A percentile compares a stretch with the other conserved stretches of the same genome.
These are phyloP conservation scores for Plebejus anna DNA, from an alignment of 2,888 invertebrate species.

Conservation along the genomic window DNA sequence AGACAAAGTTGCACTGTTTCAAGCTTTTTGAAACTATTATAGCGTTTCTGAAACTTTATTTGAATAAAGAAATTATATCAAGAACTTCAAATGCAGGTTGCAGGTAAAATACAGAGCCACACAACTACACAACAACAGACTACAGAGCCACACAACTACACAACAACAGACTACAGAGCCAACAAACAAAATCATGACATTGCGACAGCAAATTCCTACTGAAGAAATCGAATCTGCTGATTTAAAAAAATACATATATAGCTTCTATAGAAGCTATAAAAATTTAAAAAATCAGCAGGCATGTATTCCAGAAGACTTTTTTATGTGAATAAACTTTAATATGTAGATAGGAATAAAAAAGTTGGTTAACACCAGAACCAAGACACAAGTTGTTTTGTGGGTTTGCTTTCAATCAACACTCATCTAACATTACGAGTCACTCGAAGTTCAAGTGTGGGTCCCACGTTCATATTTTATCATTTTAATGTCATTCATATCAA, in stretches of 20 bases:
- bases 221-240: neutral
- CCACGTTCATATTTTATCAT: neutral
- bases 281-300: too few species aligned
- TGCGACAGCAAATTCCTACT: neutral
- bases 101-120: neutral
- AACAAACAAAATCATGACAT: neutral
- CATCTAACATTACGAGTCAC: neutral
- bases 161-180: neutral
- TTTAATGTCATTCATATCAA: constrained; percentile 1
- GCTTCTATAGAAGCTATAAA: neutral
- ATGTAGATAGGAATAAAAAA: neutral
- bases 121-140: too few species aligned
- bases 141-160: neutral
- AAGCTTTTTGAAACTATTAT: too few species aligned
- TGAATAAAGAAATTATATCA: too few species aligned
- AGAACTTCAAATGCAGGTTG: too few species aligned
- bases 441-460: neutral
- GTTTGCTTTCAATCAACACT: neutral
- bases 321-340: neutral
- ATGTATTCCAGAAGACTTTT: neutral
- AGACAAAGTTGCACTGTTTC: too few species aligned
- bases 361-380: neutral
- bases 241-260: too few species aligned
- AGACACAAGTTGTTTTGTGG: neutral
- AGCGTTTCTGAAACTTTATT: too few species aligned